Percentiles rank a stretch among this genome's conserved stretches.
These are phyloP conservation scores for Trichechus manatus DNA, from an alignment of 2,113 vertebrate genomes.

Conservation along the genomic window DNA sequence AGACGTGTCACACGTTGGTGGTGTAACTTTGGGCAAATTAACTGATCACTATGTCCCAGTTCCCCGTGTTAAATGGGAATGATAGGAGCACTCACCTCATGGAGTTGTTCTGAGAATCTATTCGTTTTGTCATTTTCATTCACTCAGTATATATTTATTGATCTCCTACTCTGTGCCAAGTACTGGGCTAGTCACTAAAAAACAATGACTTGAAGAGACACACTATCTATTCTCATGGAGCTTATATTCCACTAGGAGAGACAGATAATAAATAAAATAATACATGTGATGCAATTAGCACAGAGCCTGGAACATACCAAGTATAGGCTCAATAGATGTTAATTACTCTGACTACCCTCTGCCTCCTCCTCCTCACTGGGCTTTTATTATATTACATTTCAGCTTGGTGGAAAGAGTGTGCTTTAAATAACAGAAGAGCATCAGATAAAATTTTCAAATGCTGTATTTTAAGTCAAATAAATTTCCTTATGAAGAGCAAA, in stretches of 20 bases:
- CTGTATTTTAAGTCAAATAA: conserved; percentile 27
- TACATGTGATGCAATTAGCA: background rate
- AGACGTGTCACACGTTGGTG: background rate
- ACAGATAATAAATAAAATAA: background rate
- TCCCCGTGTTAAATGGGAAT: background rate
- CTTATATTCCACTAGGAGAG: background rate
- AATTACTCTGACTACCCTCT: conserved; percentile 13
- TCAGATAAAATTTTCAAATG: background rate
- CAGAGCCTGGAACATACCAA: background rate
- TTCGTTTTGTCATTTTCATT: background rate
- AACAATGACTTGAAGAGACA: conserved; percentile 14
- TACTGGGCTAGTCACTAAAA: background rate
- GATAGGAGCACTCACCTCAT: background rate
- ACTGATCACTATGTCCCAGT: background rate
- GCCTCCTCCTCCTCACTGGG: background rate
- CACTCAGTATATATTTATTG: background rate
- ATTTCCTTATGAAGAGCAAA: conserved; percentile 80
- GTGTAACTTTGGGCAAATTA: background rate
- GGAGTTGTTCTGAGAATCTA: background rate
- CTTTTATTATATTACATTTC: conserved; percentile 45
- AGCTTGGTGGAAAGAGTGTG: background rate
- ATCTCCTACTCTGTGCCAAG: background rate
- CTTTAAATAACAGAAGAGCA: conserved; percentile 26
- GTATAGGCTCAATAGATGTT: background rate
- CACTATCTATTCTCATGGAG: background rate